These are phyloP conservation scores for Leuciscus waleckii DNA, from an alignment of 2,797 vertebrate genomes.

Conservation along the genomic window DNA sequence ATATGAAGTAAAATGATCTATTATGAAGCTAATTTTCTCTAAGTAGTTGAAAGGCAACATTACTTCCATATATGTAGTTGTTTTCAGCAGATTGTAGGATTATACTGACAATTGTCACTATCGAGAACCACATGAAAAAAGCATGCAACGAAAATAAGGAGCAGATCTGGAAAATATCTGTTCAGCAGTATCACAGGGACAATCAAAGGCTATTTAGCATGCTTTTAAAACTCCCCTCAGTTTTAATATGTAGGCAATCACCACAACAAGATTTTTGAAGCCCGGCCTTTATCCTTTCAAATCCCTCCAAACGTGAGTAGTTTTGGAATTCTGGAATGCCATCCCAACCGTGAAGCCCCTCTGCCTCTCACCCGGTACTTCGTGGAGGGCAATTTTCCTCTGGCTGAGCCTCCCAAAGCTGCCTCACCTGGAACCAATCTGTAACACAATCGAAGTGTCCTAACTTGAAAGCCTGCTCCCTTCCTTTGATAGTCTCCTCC, in stretches of 20 bases:
- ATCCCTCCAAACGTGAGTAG: constrained; percentile 83
- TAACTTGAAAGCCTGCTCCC: constrained; percentile 83
- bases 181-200: constrained; percentile 45
- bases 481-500: constrained; percentile 85
- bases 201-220: constrained; percentile 55
- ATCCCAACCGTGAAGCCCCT: constrained; percentile 83
- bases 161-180: constrained; percentile 57
- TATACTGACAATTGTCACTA: constrained; percentile 10
- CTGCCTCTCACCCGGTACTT: constrained; percentile 75
- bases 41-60: not conserved
- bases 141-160: constrained; percentile 28
- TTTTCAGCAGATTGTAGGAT: constrained; percentile 18
- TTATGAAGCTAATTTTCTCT: not conserved
- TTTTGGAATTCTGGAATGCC: constrained; percentile 83
- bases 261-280: constrained; percentile 84
- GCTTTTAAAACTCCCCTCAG: constrained; percentile 46
- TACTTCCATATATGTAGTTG: not conserved
- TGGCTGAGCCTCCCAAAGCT: constrained; percentile 83
- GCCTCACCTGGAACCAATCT: constrained; percentile 90
- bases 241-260: constrained; percentile 83
- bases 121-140: constrained; percentile 18
- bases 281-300: constrained; percentile 80
- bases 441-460: constrained; percentile 85
- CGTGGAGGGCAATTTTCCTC: constrained; percentile 83
- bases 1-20: not conserved